Evolutionary conservation across 2,888 invertebrate species (phyloP).

Genomic region (Drosophila rellima): DNA sequence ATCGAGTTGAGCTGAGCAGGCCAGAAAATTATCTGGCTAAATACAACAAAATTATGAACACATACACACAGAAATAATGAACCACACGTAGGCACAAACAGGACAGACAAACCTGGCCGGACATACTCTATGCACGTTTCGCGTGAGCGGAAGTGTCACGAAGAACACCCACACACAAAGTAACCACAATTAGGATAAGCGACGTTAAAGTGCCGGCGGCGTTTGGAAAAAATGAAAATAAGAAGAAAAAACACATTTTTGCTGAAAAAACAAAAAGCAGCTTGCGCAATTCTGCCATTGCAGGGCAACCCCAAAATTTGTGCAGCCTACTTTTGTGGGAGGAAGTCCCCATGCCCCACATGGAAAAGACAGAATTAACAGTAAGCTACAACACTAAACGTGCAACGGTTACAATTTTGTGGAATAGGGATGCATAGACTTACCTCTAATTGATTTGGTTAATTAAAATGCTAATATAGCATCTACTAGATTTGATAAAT

Average conservation of each 20-base stretch:
- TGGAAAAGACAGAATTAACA: constrained; percentile 61
- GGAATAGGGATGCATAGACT: constrained; percentile 26
- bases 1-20: constrained; percentile 61
- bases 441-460: neutral
- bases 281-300: constrained; percentile 37
- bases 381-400: constrained; percentile 60
- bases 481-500: too few relatives aligned
- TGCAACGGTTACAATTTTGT: constrained; percentile 49
- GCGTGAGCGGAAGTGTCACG: constrained; percentile 61
- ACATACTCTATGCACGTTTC: constrained; percentile 64
- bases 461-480: neutral
- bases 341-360: constrained; percentile 4
- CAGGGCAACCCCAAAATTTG: constrained; percentile 55
- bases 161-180: constrained; percentile 61
- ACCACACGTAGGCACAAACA: constrained; percentile 24
- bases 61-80: constrained; percentile 10
- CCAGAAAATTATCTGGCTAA: constrained; percentile 71
- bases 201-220: constrained; percentile 68
- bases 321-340: constrained; percentile 59
- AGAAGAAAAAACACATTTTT: constrained; percentile 26
- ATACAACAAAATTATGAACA: constrained; percentile 64
- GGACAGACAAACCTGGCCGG: constrained; percentile 58
- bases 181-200: constrained; percentile 79
- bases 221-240: constrained; percentile 42
- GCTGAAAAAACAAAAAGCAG: constrained; percentile 49